Evolutionary conservation across 2,113 vertebrate species (phyloP).

Genomic region (Pterophyllum scalare): DNA sequence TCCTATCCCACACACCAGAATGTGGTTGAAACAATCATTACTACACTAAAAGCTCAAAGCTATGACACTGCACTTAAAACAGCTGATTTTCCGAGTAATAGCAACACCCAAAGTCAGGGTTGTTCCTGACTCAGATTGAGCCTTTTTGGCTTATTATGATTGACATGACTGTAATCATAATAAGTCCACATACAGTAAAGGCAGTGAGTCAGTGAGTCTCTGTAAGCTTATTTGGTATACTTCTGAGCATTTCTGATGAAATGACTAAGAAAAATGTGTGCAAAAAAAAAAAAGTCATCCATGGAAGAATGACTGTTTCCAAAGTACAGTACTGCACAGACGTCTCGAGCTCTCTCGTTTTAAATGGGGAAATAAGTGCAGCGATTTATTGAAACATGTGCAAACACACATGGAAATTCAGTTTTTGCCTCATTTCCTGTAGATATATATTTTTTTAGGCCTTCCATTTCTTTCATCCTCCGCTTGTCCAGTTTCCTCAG

Average conservation of each 20-base stretch:
- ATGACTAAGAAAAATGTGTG: background rate
- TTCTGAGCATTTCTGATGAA: background rate
- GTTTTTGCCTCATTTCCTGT: too few species aligned
- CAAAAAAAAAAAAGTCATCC: background rate
- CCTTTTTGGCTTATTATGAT: too few species aligned
- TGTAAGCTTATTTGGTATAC: background rate
- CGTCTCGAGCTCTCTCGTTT: too few species aligned
- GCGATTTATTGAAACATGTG: too few species aligned
- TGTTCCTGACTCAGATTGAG: background rate
- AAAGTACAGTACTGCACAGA: too few species aligned
- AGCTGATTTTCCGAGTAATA: background rate
- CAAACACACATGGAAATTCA: too few species aligned
- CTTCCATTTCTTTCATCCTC: too few species aligned
- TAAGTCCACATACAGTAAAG: background rate
- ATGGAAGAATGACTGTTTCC: accelerated
- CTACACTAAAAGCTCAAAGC: background rate
- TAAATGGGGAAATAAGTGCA: too few species aligned
- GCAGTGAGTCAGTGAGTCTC: background rate
- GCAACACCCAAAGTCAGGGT: background rate
- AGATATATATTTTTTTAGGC: too few species aligned
- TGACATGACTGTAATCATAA: background rate
- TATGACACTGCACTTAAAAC: background rate
- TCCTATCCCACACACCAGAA: background rate
- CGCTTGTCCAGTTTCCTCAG: too few species aligned
- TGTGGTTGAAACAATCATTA: background rate